Conservation (phyloP, 2,113 vertebrate species). For the Carettochelys insculpta region DNA sequence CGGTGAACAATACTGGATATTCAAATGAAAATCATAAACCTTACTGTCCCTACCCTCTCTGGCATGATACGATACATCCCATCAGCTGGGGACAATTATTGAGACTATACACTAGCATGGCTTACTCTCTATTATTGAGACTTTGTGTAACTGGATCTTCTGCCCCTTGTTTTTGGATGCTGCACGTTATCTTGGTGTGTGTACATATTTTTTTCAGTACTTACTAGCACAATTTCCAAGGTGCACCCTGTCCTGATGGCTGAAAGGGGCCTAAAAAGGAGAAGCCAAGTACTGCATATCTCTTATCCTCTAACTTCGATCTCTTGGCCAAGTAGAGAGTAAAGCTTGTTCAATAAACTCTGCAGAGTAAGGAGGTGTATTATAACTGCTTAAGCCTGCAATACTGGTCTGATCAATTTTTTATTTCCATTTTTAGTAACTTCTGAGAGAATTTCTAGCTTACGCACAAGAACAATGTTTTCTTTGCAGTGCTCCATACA, state of each 20-base stretch:
- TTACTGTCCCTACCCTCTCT: neutral
- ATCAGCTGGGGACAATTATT: neutral
- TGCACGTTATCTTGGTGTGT: neutral
- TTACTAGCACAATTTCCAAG: neutral
- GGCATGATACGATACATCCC: neutral
- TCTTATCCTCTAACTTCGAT: neutral
- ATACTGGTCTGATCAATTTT: neutral
- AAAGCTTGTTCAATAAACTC: neutral
- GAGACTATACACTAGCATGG: too few species aligned
- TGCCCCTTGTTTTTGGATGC: neutral
- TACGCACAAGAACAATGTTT: neutral
- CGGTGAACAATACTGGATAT: neutral
- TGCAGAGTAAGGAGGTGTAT: rapidly evolving
- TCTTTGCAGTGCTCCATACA: rapidly evolving
- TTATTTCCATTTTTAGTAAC: neutral
- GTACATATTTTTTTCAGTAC: neutral
- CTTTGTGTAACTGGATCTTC: neutral
- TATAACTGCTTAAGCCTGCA: rapidly evolving
- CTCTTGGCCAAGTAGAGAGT: neutral
- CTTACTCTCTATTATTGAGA: too few species aligned
- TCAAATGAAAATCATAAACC: neutral
- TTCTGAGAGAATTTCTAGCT: neutral
- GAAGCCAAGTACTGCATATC: neutral
- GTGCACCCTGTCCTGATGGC: neutral
- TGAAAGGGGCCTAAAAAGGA: neutral